Evolutionary conservation across 2,888 invertebrate genomes (phyloP).

Genomic region (Dione juno): DNA sequence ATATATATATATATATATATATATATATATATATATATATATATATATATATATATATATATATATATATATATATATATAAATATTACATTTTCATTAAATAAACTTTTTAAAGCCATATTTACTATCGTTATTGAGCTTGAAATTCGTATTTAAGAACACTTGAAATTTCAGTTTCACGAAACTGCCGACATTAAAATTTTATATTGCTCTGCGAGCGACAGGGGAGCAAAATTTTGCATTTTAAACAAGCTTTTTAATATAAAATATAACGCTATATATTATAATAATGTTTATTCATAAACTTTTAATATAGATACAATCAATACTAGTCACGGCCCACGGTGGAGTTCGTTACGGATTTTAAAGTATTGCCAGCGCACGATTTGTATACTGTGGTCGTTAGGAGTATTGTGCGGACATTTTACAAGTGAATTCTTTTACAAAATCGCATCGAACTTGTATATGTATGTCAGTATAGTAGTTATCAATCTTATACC

Average conservation of each 20-base stretch:
- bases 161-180: slow-evolving; percentile 5
- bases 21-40: no score
- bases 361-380: no score
- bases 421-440: no score
- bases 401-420: no score
- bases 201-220: slow-evolving; percentile 15
- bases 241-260: slow-evolving; percentile 19
- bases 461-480: no score
- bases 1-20: no score
- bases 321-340: no score
- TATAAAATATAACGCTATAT: slow-evolving; percentile 18
- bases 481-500: no score
- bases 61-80: neutral
- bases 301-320: neutral
- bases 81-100: neutral
- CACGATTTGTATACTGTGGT: no score
- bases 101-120: slow-evolving; percentile 20
- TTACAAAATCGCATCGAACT: no score
- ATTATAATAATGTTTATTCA: slow-evolving; percentile 8
- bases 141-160: slow-evolving; percentile 1
- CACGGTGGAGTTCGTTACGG: no score
- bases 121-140: neutral
- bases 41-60: no score
- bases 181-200: slow-evolving; percentile 11
- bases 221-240: slow-evolving; percentile 22